Conservation (phyloP, 2,888 invertebrate genomes). For the Trachelus troglodyta region DNA sequence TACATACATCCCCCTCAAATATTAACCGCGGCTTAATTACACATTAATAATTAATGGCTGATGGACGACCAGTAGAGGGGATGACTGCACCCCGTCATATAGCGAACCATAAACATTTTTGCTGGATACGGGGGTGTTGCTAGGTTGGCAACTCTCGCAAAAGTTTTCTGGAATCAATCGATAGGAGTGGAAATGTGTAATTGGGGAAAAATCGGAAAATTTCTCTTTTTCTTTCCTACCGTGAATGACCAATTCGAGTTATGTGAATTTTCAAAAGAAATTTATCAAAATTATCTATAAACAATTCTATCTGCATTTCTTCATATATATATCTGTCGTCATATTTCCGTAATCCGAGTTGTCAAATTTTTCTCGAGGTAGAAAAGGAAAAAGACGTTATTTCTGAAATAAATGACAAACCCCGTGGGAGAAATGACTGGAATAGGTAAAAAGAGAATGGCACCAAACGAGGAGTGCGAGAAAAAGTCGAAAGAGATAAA, state of each 20-base stretch:
- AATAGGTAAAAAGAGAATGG: background rate
- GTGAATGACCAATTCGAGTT: background rate
- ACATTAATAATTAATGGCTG: background rate
- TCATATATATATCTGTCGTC: background rate
- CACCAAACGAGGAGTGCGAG: background rate
- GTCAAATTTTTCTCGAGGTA: background rate
- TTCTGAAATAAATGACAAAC: background rate
- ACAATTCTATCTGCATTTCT: background rate
- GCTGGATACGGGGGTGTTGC: background rate
- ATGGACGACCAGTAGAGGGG: background rate
- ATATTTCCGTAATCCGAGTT: background rate
- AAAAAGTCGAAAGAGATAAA: background rate
- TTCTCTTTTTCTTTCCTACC: background rate
- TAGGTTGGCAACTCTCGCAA: background rate
- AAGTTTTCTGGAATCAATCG: background rate
- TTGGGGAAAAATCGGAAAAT: background rate
- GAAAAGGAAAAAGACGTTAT: background rate
- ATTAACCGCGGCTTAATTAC: background rate
- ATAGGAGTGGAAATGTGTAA: background rate
- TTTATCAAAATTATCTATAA: background rate
- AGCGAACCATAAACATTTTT: background rate
- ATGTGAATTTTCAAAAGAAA: background rate
- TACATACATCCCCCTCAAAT: background rate
- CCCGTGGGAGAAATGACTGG: background rate
- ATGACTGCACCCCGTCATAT: background rate